Base-by-base conservation (phyloP, 1,140 invertebrate genomes). In the Leptonema lineaticorne region DNA sequence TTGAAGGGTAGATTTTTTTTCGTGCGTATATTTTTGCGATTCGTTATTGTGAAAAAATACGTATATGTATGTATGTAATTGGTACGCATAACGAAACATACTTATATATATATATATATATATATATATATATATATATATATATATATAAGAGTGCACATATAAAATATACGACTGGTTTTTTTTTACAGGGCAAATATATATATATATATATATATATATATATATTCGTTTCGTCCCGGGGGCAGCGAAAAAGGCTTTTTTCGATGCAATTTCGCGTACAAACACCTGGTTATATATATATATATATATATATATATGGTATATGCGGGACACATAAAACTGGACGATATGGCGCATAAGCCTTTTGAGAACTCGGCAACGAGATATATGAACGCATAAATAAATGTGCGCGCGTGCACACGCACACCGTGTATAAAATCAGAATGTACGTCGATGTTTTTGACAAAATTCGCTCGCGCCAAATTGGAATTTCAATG, bases 401-500 rank as follows among this genome's bases (percentile, higher is more conserved):
- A n/a, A n/a, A n/a, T n/a, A n/a, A n/a, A n/a, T n/a, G n/a, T n/a
- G n/a, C n/a, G n/a, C n/a, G n/a, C n/a, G n/a, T n/a, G n/a, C n/a
- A n/a, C n/a, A n/a, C n/a, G n/a, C n/a, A n/a, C n/a, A n/a, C n/a
- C n/a, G n/a, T n/a, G n/a, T n/a, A n/a, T n/a, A n/a, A n/a, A n/a
- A n/a, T n/a, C 14, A 16, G 16, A 53, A 53, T 4, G 48, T 22
- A 3, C 28, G n/a, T 59, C 57, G 33, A 22, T 59, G 57, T 37
- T 59, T 59, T 59, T 59, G 57, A 59, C 57, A 59, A 59, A 59
- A 33, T 59, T 5, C 20, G 50, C 27, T 11, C 50, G 8, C 24
- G 20, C n/a, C 24, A 14, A 22, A 11, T 22, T 53, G 24, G 50
- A 14, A 22, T 53, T 53, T 53, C 18, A 53, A 53, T 53, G 22